These are phyloP conservation scores for Bombus polaris DNA, from an alignment of 1,140 invertebrate genomes.

Conservation along the genomic window DNA sequence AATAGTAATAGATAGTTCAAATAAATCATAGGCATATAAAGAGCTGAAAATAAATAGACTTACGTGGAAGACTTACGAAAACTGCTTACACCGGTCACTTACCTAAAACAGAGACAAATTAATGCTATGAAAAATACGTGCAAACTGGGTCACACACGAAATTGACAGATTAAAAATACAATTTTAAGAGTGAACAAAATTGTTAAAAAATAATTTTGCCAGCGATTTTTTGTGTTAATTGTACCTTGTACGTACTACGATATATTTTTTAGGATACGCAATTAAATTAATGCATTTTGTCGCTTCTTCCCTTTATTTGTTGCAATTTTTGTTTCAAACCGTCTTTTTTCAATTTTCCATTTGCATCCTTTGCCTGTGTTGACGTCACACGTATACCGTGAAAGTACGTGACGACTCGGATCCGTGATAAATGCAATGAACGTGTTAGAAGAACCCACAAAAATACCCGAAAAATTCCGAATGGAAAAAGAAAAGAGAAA, in stretches of 20 bases:
- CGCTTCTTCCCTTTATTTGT: background rate
- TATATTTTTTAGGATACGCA: background rate
- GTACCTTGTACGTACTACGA: too few relatives aligned
- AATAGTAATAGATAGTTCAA: background rate
- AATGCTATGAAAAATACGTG: background rate
- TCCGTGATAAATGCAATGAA: background rate
- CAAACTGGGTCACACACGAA: too few relatives aligned
- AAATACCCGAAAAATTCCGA: background rate
- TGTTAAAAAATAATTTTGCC: background rate
- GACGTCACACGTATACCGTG: too few relatives aligned
- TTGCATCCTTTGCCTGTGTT: too few relatives aligned
- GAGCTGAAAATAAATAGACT: background rate
- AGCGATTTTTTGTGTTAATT: background rate
- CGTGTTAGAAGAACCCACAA: background rate
- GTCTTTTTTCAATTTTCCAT: too few relatives aligned
- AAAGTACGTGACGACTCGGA: background rate
- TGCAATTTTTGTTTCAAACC: background rate
- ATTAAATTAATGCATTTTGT: background rate
- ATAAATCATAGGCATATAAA: background rate
- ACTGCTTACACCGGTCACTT: background rate
- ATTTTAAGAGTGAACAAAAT: too few relatives aligned
- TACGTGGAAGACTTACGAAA: background rate
- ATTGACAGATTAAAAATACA: too few relatives aligned
- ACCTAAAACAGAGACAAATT: constrained; percentile 32
- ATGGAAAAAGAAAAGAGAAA: background rate